Percentiles rank a stretch among this genome's conserved stretches.
These are phyloP conservation scores for Calyptomena viridis DNA, from an alignment of 2,113 vertebrate species.

Conservation along the genomic window DNA sequence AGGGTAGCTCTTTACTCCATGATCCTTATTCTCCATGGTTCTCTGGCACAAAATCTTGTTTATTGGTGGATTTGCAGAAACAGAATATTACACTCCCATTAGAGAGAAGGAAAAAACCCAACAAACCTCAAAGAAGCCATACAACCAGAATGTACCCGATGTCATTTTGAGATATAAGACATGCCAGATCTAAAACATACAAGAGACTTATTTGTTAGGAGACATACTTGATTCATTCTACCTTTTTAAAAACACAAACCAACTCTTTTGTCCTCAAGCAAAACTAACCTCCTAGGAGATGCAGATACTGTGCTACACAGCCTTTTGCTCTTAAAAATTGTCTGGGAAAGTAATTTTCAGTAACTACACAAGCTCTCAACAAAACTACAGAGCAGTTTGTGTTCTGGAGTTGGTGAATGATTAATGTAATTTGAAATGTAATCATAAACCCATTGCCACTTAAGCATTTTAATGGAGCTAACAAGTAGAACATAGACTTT, in stretches of 20 bases:
- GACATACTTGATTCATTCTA: background rate
- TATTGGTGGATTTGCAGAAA: background rate
- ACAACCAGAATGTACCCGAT: background rate
- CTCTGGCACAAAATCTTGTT: background rate
- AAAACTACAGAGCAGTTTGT: background rate
- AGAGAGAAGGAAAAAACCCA: background rate
- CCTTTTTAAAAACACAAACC: background rate
- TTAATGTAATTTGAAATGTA: conserved; percentile 17
- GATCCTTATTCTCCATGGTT: background rate
- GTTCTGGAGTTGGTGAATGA: background rate
- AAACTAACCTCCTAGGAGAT: background rate
- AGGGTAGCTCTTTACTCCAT: background rate
- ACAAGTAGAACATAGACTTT: background rate
- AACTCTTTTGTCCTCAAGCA: background rate
- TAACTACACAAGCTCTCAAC: background rate
- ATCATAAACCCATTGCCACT: conserved; percentile 12
- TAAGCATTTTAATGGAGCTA: background rate
- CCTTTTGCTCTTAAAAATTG: background rate
- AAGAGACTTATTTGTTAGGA: background rate
- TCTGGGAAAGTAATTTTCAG: background rate
- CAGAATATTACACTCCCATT: background rate
- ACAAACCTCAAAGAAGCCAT: background rate
- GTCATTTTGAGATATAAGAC: background rate
- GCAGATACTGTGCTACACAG: background rate
- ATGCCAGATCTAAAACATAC: background rate